Conservation (phyloP, 2,888 invertebrate genomes). For the Phaonia tiefii region DNA sequence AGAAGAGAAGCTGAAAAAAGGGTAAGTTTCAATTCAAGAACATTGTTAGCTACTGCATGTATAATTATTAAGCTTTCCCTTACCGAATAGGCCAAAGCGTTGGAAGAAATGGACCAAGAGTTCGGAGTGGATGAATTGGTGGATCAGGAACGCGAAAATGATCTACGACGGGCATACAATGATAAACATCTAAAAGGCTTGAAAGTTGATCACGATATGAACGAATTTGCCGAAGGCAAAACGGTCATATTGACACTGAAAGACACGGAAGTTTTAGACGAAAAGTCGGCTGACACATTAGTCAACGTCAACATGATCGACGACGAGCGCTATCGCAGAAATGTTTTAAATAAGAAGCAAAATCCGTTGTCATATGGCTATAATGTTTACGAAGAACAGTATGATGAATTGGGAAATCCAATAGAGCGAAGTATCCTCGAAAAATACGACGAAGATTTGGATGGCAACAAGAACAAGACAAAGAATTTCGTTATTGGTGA, state of each 20-base stretch:
- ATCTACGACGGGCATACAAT: conserved; percentile 84
- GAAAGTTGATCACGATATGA: conserved; percentile 90
- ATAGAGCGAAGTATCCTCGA: conserved; percentile 86
- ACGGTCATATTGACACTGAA: conserved; percentile 95
- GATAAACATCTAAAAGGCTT: conserved; percentile 89
- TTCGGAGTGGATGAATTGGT: conserved; percentile 94
- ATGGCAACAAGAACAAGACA: conserved; percentile 83
- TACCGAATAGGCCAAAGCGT: conserved; percentile 90
- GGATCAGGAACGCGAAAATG: conserved; percentile 87
- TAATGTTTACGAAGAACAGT: conserved; percentile 89
- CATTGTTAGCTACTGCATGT: neutral
- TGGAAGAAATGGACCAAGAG: conserved; percentile 97
- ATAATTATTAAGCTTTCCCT: conserved; percentile 1
- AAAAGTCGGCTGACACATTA: conserved; percentile 92
- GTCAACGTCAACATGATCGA: conserved; percentile 95
- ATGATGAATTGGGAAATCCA: conserved; percentile 86
- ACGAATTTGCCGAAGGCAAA: conserved; percentile 87
- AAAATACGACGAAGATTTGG: conserved; percentile 95
- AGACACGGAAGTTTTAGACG: conserved; percentile 94
- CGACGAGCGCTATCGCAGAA: conserved; percentile 91
- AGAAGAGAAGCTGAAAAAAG: conserved; percentile 90
- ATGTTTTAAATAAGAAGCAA: conserved; percentile 90
- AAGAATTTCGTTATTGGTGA: conserved; percentile 90
- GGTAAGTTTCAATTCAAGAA: conserved; percentile 71
- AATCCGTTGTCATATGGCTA: conserved; percentile 91